A percentile compares a stretch with the other conserved stretches of the same genome.
phyloP scores from a whole-genome alignment of 2,797 vertebrate species.

The Pyrocephalus nanus region DNA sequence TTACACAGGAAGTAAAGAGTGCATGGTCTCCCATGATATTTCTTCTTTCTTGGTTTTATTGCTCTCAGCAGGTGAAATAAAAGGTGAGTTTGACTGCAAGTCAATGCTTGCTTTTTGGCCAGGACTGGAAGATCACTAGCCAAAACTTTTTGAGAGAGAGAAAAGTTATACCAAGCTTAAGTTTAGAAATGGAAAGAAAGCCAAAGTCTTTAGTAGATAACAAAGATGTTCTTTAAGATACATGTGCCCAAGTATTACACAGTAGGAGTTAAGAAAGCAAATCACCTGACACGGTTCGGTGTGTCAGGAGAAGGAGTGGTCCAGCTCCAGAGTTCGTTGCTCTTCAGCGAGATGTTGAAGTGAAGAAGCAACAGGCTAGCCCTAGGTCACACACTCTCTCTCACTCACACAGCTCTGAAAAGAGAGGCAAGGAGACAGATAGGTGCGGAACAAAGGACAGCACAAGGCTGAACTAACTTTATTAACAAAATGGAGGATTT shows the following conservation, averaged over 20 bases:
- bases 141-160: not conserved
- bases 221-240: not conserved
- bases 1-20: not conserved
- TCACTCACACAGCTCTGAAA: no score
- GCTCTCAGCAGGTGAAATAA: not conserved
- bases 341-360: no score
- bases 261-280: not conserved
- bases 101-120: not conserved
- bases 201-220: not conserved
- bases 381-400: no score
- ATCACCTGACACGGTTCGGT: no score
- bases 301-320: no score
- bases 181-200: not conserved
- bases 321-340: no score
- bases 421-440: no score
- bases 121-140: not conserved
- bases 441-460: no score
- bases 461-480: no score
- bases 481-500: no score
- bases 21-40: not conserved
- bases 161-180: not conserved
- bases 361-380: no score
- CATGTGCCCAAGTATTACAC: not conserved
- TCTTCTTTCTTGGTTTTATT: not conserved
- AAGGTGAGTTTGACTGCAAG: not conserved